Conservation (phyloP, 2,113 vertebrate genomes). For the Amblyopsis rosae region DNA sequence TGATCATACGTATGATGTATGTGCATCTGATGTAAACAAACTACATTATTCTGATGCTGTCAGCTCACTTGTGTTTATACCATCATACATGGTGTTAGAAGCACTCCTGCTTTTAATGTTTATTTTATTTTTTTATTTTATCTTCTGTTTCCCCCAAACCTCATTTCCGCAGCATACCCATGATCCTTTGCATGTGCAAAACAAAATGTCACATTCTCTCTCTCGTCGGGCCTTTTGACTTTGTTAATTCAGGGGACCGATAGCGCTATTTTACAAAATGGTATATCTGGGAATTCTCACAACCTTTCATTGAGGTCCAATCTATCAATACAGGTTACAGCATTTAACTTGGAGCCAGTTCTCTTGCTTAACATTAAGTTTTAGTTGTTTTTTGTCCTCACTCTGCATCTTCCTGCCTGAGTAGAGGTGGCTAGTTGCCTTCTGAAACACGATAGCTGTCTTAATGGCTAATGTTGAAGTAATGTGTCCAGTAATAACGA, state of each 20-base stretch:
- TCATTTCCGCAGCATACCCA: conserved; percentile 14
- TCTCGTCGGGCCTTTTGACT: conserved; percentile 10
- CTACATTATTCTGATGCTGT: conserved; percentile 9
- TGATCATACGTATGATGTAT: conserved; percentile 47
- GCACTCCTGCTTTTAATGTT: not conserved
- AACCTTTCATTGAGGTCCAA: conserved; percentile 4
- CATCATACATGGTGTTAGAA: conserved; percentile 11
- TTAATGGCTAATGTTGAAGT: conserved; percentile 38
- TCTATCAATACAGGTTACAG: not conserved
- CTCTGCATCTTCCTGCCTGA: conserved; percentile 58
- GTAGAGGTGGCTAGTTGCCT: conserved; percentile 62
- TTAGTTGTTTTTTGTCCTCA: conserved; percentile 38
- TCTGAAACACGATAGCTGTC: conserved; percentile 57
- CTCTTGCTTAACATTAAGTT: not conserved
- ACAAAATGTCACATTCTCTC: not conserved
- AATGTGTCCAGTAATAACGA: conserved; percentile 36
- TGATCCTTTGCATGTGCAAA: not conserved
- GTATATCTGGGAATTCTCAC: conserved; percentile 23
- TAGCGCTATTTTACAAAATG: conserved; percentile 6
- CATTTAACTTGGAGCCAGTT: conserved; percentile 1
- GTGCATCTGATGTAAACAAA: conserved; percentile 4
- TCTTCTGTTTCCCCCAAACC: conserved; percentile 1
- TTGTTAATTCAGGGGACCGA: conserved; percentile 16
- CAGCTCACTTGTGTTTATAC: conserved; percentile 26
- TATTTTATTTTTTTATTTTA: conserved; percentile 17